Conservation (phyloP, 2,888 invertebrate genomes). For the Apantesis nais region DNA sequence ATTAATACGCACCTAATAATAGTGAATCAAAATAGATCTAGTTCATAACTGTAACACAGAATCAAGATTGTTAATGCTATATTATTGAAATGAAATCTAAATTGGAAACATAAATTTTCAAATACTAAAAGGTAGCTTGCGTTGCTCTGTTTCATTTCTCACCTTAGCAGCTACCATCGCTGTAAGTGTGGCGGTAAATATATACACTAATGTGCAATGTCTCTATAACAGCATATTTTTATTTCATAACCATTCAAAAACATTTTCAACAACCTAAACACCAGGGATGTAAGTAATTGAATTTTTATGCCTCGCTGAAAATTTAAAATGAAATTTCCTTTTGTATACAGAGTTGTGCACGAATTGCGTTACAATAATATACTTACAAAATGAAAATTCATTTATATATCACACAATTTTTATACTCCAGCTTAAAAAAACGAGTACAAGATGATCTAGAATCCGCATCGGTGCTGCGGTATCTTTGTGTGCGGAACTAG, state of each 20-base stretch:
- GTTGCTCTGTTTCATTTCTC: not conserved
- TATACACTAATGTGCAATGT: not conserved
- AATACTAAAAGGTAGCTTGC: not conserved
- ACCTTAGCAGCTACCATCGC: too few relatives aligned
- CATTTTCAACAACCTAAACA: conserved; percentile 8
- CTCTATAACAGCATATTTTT: not conserved
- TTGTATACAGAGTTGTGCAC: conserved; percentile 1
- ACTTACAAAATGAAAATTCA: not conserved
- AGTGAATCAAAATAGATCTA: too few relatives aligned
- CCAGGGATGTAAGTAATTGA: conserved; percentile 12
- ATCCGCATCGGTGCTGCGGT: not conserved
- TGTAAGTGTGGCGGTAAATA: not conserved
- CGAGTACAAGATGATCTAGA: not conserved
- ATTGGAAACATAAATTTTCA: too few relatives aligned
- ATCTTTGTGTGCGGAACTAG: conserved; percentile 19
- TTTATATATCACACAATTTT: not conserved
- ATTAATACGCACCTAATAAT: too few relatives aligned
- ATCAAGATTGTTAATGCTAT: too few relatives aligned
- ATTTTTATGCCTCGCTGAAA: conserved; percentile 13
- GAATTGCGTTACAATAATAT: not conserved
- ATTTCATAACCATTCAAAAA: conserved; percentile 10
- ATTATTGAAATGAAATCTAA: too few relatives aligned
- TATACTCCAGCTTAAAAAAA: not conserved
- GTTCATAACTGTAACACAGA: too few relatives aligned
- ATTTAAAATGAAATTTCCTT: conserved; percentile 10